Evolutionary conservation across 2,888 invertebrate species (phyloP).

Genomic region (Tiphia femorata): DNA sequence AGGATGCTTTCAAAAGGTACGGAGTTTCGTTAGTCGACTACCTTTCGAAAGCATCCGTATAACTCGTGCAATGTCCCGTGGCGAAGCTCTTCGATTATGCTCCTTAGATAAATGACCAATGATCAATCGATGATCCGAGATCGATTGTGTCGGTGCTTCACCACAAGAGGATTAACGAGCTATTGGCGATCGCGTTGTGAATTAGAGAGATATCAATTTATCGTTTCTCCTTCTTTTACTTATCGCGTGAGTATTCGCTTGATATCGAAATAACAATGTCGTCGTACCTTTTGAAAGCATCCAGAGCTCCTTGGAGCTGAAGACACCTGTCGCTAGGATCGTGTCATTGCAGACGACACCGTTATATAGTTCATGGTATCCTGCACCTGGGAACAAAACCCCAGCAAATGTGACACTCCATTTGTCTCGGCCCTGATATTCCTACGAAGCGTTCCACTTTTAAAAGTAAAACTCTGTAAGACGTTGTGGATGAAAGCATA

Average conservation of each 20-base stretch:
- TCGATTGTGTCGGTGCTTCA: too few species aligned
- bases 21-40: constrained; percentile 52
- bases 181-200: too few species aligned
- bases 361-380: constrained; percentile 93
- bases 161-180: too few species aligned
- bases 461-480: too few species aligned
- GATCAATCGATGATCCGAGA: too few species aligned
- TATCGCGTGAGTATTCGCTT: neutral
- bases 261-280: too few species aligned
- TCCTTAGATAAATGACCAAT: too few species aligned
- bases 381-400: constrained; percentile 68
- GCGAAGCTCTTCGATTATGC: too few species aligned
- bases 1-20: constrained; percentile 68
- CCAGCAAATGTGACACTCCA: constrained; percentile 59
- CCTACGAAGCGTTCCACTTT: too few species aligned
- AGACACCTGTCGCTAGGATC: constrained; percentile 99
- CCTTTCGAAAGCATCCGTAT: constrained; percentile 68
- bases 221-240: neutral
- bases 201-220: too few species aligned
- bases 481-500: too few species aligned
- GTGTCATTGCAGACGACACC: constrained; percentile 99
- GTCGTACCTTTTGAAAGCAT: constrained; percentile 94
- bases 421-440: too few species aligned
- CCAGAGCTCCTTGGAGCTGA: constrained; percentile 99
- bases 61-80: neutral